A percentile compares a stretch with the other conserved stretches of the same genome.
phyloP scores from a whole-genome alignment of 2,888 invertebrate genomes.

The Amphipyra berbera region DNA sequence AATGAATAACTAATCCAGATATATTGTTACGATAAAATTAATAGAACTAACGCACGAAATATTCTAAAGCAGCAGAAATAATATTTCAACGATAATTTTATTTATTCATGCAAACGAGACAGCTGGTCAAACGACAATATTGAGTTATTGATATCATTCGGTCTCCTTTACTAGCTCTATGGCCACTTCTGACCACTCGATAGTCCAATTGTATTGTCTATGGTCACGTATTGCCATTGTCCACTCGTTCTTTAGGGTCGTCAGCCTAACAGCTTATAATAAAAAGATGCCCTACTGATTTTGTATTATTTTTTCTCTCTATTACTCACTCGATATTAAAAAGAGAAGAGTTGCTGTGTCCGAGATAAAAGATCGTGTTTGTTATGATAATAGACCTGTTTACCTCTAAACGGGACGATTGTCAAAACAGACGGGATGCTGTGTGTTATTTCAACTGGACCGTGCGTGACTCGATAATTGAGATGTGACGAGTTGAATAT shows the following conservation, averaged over 20 bases:
- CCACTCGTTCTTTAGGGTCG: conserved; percentile 29
- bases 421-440: conserved; percentile 81
- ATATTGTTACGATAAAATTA: conserved; percentile 5
- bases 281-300: conserved; percentile 35
- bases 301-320: conserved; percentile 38
- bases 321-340: conserved; percentile 42
- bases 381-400: conserved; percentile 64
- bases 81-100: conserved; percentile 49
- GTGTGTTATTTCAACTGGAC: conserved; percentile 87
- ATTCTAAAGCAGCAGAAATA: conserved; percentile 31
- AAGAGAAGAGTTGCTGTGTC: conserved; percentile 36
- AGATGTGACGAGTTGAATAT: conserved; percentile 70
- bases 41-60: conserved; percentile 10
- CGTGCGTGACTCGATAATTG: conserved; percentile 71
- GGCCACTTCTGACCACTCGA: conserved; percentile 56
- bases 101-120: conserved; percentile 63
- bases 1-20: neutral
- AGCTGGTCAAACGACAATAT: conserved; percentile 72
- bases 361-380: conserved; percentile 55
- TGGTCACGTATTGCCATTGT: conserved; percentile 84
- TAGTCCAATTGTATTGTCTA: conserved; percentile 73
- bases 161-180: conserved; percentile 44
- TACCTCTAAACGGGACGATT: conserved; percentile 70
- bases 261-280: conserved; percentile 26
- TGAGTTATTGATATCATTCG: conserved; percentile 68